Conservation (phyloP, 2,113 vertebrate species). For the Numenius arquata region DNA sequence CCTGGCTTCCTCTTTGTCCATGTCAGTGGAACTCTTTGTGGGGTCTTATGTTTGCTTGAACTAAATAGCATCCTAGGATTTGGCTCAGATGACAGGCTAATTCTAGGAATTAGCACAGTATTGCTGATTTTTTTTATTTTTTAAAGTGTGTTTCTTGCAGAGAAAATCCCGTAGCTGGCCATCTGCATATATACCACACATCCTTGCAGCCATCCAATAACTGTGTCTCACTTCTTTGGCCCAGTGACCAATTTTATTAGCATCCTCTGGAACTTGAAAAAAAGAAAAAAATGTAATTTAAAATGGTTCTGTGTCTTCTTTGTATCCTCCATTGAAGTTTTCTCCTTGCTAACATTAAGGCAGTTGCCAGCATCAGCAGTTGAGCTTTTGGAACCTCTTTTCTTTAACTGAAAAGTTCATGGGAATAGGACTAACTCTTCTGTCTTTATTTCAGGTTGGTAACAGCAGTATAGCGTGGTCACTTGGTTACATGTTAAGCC, state of each 20-base stretch:
- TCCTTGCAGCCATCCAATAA: neutral
- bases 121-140: neutral
- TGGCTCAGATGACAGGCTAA: neutral
- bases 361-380: neutral
- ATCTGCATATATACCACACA: neutral
- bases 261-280: neutral
- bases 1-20: neutral
- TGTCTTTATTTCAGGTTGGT: conserved; percentile 78
- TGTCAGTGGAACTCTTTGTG: neutral
- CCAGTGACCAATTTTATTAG: neutral
- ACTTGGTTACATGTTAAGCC: conserved; percentile 91
- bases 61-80: neutral
- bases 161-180: neutral
- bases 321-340: neutral
- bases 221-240: neutral
- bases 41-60: neutral
- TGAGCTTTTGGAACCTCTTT: neutral
- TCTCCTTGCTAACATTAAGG: neutral
- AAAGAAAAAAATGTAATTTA: neutral
- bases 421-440: neutral
- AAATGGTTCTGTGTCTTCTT: neutral
- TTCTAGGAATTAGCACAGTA: neutral
- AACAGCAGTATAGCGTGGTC: conserved; percentile 90
- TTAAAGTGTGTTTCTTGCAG: neutral
- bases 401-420: neutral